These are phyloP conservation scores for Sesamia inferens DNA, from an alignment of 2,888 invertebrate genomes.

Conservation along the genomic window DNA sequence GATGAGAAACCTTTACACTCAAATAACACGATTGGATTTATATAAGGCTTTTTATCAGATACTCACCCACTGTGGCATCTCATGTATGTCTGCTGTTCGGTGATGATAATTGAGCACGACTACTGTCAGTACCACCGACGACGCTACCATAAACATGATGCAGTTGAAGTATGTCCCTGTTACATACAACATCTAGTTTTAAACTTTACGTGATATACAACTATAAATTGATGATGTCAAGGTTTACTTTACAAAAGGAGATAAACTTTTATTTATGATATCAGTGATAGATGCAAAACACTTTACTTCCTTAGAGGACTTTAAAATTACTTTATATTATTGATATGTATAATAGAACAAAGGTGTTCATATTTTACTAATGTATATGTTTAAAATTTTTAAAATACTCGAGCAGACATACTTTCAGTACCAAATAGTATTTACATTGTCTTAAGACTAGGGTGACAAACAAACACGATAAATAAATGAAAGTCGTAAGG, in stretches of 20 bases:
- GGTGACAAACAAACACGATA: constrained; percentile 52
- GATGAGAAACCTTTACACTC: too few species aligned
- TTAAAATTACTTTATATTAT: not conserved
- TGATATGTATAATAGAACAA: not conserved
- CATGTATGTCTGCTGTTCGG: constrained; percentile 98
- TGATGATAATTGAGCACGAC: constrained; percentile 99
- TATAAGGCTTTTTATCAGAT: not conserved
- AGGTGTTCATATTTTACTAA: not conserved
- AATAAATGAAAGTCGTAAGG: constrained; percentile 65
- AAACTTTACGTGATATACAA: constrained; percentile 1
- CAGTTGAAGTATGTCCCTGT: constrained; percentile 99
- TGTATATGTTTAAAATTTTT: not conserved
- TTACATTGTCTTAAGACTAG: constrained; percentile 36
- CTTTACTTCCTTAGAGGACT: not conserved
- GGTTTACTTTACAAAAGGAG: constrained; percentile 1
- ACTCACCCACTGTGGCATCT: constrained; percentile 98
- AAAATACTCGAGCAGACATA: constrained; percentile 9
- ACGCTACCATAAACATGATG: constrained; percentile 99
- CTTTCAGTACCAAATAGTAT: constrained; percentile 18
- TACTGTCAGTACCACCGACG: constrained; percentile 98
- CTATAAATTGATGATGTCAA: constrained; percentile 10
- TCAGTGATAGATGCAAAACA: not conserved
- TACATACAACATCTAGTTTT: constrained; percentile 69
- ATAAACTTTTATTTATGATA: not conserved
- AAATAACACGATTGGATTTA: not conserved